Evolutionary conservation across 2,113 vertebrate genomes (phyloP).

Genomic region (Machaerirhynchus nigripectus): DNA sequence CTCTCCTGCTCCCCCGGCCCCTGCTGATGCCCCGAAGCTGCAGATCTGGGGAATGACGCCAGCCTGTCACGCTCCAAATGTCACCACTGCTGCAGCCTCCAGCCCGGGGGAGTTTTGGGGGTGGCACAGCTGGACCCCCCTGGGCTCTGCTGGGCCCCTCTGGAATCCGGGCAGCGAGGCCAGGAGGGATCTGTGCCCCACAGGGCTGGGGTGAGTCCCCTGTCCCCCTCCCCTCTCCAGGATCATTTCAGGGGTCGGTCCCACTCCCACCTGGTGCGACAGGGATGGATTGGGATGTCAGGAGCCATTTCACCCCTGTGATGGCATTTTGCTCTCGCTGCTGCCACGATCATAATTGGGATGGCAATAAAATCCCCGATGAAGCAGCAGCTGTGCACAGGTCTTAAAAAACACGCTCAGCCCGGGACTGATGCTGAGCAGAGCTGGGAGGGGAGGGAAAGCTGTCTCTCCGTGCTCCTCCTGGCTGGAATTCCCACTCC

Average conservation of each 20-base stretch:
- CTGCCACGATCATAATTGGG: not conserved
- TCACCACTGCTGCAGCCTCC: not conserved
- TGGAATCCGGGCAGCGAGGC: accelerated
- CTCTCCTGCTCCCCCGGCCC: not conserved
- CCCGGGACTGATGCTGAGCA: not conserved
- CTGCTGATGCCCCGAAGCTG: not conserved
- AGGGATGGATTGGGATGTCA: not conserved
- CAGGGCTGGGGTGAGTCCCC: not conserved
- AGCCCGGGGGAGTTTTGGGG: not conserved
- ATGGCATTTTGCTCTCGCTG: not conserved
- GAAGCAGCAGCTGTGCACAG: not conserved
- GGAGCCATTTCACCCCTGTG: not conserved
- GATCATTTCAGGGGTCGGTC: not conserved
- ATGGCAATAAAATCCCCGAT: not conserved
- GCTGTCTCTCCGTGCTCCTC: not conserved
- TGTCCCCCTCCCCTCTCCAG: not conserved
- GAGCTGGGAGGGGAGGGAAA: not conserved
- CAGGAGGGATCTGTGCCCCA: not conserved
- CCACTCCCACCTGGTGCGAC: accelerated
- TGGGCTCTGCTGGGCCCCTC: accelerated
- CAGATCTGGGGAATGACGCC: not conserved
- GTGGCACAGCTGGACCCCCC: not conserved
- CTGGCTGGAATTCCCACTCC: not conserved
- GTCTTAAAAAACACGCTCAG: not conserved
- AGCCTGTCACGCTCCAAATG: not conserved